Evolutionary conservation across 1,140 invertebrate genomes (phyloP).

Genomic region (Campoletis sonorensis): DNA sequence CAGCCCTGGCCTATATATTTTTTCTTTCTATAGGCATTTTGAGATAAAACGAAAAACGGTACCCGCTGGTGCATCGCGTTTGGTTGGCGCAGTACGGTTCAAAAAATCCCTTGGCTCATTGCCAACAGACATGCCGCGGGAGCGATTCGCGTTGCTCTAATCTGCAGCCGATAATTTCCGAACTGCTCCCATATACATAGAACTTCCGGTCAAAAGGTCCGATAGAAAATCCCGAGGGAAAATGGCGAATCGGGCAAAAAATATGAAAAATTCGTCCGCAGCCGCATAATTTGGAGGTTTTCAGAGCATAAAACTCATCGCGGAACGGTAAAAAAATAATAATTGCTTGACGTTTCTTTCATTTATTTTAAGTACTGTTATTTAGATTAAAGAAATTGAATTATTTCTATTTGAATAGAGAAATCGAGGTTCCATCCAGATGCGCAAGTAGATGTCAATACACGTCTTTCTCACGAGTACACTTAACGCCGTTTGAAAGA

Average conservation of each 20-base stretch:
- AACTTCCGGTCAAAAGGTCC: neutral
- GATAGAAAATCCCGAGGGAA: neutral
- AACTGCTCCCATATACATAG: neutral
- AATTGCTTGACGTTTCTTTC: no score
- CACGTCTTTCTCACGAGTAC: neutral
- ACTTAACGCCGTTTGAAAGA: neutral
- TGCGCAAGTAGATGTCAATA: no score
- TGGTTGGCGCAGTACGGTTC: neutral
- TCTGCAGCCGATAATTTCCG: neutral
- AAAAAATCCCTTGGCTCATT: neutral
- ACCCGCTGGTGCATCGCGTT: neutral
- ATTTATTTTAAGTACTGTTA: no score
- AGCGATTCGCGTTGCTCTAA: neutral
- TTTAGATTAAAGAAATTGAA: no score
- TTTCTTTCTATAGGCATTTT: neutral
- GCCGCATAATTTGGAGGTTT: no score
- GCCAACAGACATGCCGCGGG: neutral
- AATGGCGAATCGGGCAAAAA: neutral
- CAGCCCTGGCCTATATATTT: constrained; percentile 13
- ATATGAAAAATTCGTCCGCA: no score
- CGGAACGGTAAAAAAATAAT: no score
- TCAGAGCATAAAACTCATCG: no score
- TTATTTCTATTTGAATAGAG: no score
- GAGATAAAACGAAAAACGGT: neutral
- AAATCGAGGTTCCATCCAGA: no score